A percentile compares a stretch with the other conserved stretches of the same genome.
Conservation (phyloP, 2,113 vertebrate genomes). For the Larimichthys polyactis region DNA sequence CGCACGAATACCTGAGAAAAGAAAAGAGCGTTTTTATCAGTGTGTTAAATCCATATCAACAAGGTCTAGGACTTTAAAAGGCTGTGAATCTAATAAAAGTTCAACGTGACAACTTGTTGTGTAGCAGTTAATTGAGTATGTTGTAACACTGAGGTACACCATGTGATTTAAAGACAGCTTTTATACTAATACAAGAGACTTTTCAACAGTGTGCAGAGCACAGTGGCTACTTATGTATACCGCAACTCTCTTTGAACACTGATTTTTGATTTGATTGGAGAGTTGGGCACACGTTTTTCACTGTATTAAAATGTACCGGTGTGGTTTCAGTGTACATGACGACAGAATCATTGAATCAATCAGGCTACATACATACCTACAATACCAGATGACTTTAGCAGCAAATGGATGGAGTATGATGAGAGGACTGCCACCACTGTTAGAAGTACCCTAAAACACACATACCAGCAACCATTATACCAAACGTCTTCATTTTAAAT, state of each 20-base stretch:
- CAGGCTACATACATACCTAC: slow-evolving; percentile 87
- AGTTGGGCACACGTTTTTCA: no score
- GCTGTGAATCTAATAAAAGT: not conserved
- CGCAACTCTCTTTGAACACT: no score
- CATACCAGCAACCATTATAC: not conserved
- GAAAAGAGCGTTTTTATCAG: slow-evolving; percentile 12
- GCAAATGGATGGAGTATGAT: slow-evolving; percentile 96
- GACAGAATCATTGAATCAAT: not conserved
- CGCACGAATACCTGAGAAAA: slow-evolving; percentile 86
- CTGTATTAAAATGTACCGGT: no score
- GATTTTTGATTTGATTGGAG: no score
- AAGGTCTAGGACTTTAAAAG: not conserved
- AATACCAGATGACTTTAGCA: slow-evolving; percentile 95
- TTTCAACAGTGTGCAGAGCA: not conserved
- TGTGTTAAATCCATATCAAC: not conserved
- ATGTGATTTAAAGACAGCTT: not conserved
- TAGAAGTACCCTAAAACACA: slow-evolving; percentile 89
- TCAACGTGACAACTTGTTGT: not conserved
- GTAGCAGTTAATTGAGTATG: not conserved
- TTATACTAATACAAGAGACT: not conserved
- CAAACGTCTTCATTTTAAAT: not conserved
- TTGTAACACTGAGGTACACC: not conserved
- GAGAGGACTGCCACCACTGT: slow-evolving; percentile 93
- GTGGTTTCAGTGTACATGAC: no score
- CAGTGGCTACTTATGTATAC: not conserved